These are phyloP conservation scores for Pediacus dermestoides DNA, from an alignment of 2,888 invertebrate genomes.

Conservation along the genomic window DNA sequence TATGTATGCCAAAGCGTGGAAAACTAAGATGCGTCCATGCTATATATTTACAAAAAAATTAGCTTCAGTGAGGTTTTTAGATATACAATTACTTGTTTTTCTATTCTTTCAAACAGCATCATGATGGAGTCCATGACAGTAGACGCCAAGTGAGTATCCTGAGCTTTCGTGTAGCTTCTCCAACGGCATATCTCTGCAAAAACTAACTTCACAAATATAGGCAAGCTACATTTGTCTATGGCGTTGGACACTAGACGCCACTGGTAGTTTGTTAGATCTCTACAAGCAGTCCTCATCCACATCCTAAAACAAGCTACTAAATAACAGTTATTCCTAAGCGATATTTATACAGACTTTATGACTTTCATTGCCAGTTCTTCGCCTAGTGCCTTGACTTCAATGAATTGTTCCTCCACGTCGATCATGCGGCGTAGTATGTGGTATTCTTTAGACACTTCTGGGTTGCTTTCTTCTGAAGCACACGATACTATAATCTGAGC, in stretches of 20 bases:
- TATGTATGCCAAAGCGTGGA: constrained; percentile 92
- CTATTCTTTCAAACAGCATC: constrained; percentile 93
- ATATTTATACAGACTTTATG: constrained; percentile 59
- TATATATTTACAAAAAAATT: constrained; percentile 36
- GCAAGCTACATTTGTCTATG: constrained; percentile 87
- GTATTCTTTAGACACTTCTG: constrained; percentile 83
- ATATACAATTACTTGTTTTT: constrained; percentile 70
- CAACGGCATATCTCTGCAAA: constrained; percentile 97
- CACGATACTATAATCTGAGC: constrained; percentile 84
- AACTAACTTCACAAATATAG: constrained; percentile 95
- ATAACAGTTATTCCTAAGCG: no score
- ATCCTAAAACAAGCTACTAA: constrained; percentile 64
- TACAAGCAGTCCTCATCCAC: constrained; percentile 89
- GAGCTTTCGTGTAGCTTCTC: constrained; percentile 93
- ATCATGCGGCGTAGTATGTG: constrained; percentile 83
- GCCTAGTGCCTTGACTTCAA: constrained; percentile 86
- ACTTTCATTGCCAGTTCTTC: constrained; percentile 93
- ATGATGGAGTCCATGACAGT: constrained; percentile 97
- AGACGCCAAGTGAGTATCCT: constrained; percentile 87
- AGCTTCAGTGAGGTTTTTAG: not conserved
- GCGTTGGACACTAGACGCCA: constrained; percentile 94
- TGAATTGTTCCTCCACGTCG: constrained; percentile 81
- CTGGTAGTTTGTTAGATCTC: constrained; percentile 88
- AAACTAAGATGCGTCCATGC: constrained; percentile 88
- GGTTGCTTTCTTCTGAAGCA: constrained; percentile 82